A percentile compares a stretch with the other conserved stretches of the same genome.
These are phyloP conservation scores for Hycleus phaleratus DNA, from an alignment of 1,140 invertebrate genomes.

Conservation along the genomic window DNA sequence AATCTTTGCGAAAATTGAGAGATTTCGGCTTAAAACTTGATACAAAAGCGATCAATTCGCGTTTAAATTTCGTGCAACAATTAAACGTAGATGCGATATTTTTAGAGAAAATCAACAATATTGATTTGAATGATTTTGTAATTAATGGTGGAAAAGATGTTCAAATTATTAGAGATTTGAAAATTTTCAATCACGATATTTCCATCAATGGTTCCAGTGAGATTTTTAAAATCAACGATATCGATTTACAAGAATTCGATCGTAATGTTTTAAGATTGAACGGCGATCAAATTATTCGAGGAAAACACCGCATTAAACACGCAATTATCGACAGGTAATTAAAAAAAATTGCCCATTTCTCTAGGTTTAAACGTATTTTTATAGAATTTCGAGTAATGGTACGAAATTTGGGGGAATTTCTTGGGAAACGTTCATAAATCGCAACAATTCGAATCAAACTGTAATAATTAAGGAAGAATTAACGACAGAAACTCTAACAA, in stretches of 20 bases:
- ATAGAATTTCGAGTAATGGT: conserved; percentile 10
- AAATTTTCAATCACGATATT: conserved; percentile 37
- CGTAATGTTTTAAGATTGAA: conserved; percentile 35
- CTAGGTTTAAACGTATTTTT: background rate
- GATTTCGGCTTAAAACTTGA: conserved; percentile 29
- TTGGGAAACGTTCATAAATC: conserved; percentile 9
- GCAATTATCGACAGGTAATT: conserved; percentile 17
- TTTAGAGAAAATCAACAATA: conserved; percentile 35
- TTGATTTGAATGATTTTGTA: conserved; percentile 33
- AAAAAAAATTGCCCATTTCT: too few species aligned
- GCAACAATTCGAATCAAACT: conserved; percentile 1
- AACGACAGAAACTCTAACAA: conserved; percentile 10
- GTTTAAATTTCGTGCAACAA: conserved; percentile 38
- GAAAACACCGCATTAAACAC: conserved; percentile 24
- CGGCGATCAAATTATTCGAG: conserved; percentile 40
- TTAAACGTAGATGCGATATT: conserved; percentile 32
- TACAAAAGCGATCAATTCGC: conserved; percentile 19
- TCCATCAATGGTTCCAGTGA: conserved; percentile 29
- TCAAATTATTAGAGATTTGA: conserved; percentile 39
- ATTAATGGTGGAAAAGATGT: conserved; percentile 31
- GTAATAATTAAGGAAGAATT: conserved; percentile 1
- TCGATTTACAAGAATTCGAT: conserved; percentile 31
- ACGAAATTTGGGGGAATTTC: conserved; percentile 10
- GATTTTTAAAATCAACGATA: conserved; percentile 26
- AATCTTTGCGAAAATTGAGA: conserved; percentile 16